Percentiles rank a stretch among this genome's conserved stretches.
Evolutionary conservation across 2,113 vertebrate genomes (phyloP).

Genomic region (Fregata magnificens): DNA sequence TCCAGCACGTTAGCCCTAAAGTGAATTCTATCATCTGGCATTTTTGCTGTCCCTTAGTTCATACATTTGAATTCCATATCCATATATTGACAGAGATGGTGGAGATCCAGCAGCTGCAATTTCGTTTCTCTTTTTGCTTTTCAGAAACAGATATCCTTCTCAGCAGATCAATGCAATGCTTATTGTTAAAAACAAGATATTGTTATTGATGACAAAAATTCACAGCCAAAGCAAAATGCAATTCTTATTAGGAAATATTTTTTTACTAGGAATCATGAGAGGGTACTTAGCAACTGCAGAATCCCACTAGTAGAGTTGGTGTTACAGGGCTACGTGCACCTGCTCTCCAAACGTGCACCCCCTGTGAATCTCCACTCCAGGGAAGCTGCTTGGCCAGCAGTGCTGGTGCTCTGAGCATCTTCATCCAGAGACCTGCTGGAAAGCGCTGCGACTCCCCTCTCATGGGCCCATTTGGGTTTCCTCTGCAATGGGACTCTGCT

Average conservation of each 20-base stretch:
- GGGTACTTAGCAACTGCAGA: background rate
- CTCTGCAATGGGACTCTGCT: background rate
- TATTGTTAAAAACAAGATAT: background rate
- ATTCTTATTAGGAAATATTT: too few relatives aligned
- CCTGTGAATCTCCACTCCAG: background rate
- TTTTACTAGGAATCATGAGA: background rate
- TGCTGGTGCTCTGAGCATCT: background rate
- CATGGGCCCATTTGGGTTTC: background rate
- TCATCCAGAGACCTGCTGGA: background rate
- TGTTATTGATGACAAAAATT: background rate
- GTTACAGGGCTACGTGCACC: background rate
- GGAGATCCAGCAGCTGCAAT: background rate
- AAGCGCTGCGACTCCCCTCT: rapidly evolving
- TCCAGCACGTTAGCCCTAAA: background rate
- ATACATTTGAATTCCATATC: background rate
- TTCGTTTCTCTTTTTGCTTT: background rate
- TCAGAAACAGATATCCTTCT: background rate
- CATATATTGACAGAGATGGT: background rate
- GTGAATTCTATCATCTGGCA: background rate
- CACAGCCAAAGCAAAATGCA: background rate
- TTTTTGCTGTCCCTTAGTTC: background rate
- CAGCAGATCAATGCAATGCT: background rate
- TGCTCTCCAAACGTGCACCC: background rate
- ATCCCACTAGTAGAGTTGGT: background rate
- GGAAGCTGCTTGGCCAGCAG: background rate